Conservation (phyloP, 2,113 vertebrate genomes). For the Rhynchopsitta pachyrhyncha region DNA sequence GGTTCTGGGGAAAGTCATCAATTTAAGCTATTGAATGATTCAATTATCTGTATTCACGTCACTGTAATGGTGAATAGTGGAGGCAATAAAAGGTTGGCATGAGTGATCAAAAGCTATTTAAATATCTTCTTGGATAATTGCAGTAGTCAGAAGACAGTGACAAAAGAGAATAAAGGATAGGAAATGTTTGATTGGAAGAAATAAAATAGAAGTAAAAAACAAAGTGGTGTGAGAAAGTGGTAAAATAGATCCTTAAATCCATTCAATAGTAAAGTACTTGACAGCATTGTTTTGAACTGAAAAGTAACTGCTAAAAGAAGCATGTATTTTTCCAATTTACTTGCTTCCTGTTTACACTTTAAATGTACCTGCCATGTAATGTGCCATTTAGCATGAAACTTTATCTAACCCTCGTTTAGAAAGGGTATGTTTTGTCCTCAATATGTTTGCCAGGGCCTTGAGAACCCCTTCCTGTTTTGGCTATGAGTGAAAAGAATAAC, state of each 20-base stretch:
- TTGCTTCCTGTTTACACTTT: neutral
- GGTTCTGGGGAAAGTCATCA: neutral
- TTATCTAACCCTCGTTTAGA: neutral
- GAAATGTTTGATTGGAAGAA: neutral
- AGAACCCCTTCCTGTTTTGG: neutral
- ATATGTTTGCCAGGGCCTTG: neutral
- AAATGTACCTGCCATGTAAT: neutral
- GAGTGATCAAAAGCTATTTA: neutral
- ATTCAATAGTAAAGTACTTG: too few species aligned
- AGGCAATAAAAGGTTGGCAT: neutral
- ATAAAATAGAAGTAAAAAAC: neutral
- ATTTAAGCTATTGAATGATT: neutral
- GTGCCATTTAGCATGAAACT: neutral
- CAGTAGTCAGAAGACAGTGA: neutral
- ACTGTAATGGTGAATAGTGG: neutral
- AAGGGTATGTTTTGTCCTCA: neutral
- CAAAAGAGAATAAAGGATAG: neutral
- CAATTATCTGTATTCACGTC: neutral
- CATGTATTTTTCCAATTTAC: neutral
- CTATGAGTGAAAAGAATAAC: neutral
- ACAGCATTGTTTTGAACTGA: neutral
- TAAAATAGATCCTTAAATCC: neutral
- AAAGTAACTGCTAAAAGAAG: neutral
- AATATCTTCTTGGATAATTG: neutral
- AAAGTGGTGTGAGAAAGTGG: neutral